Base-by-base conservation (phyloP, 2,888 invertebrate genomes). In the Trypoxylon attenuatum region DNA sequence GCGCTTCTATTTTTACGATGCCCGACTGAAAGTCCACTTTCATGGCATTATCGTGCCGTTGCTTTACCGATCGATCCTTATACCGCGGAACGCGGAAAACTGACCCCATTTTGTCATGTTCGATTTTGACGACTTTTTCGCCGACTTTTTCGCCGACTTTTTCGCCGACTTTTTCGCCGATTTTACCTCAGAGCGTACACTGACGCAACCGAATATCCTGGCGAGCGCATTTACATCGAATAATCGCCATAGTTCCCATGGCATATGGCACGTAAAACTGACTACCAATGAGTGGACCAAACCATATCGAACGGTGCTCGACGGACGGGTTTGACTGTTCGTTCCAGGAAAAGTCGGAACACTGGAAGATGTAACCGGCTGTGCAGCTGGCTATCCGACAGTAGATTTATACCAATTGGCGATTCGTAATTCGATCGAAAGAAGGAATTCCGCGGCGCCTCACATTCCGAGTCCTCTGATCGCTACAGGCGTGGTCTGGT, bases 211-310 rank as follows among this genome's bases (percentile, higher is more conserved):
- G 15, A n/a, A 46, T 61, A 27, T 62, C 39, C 45, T 54, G 55
- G 50, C 38, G 56, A n/a, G 52, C 71, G 71, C 65, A 75, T 78
- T 78, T 78, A 77, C 78, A 73, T 78, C 62, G 69, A 73, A 75
- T 77, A 61, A 70, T 73, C 69, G 57, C 59, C 69, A 66, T 58
- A 59, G 75, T 78, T 78, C 69, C 50, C 70, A 65, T 49, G 53
- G 59, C 33, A 42, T 39, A 56, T 25, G 53, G 45, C 16, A 54
- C 43, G 33, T 41, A 51, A 50, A 53, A 42, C 38, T 54, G 66
- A 61, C 29, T 21, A n/a, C n/a, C n/a, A n/a, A n/a, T n/a, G n/a
- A n/a, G n/a, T n/a, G n/a, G n/a, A n/a, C 58, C 56, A 61, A 50
- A 39, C 5, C 27, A 19, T 54, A 41, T 55, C 25, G 49, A 8